Evolutionary conservation across 2,797 vertebrate species (phyloP), one percentile per base, ranked within the genome.

Genomic region (Synanceia verrucosa): DNA sequence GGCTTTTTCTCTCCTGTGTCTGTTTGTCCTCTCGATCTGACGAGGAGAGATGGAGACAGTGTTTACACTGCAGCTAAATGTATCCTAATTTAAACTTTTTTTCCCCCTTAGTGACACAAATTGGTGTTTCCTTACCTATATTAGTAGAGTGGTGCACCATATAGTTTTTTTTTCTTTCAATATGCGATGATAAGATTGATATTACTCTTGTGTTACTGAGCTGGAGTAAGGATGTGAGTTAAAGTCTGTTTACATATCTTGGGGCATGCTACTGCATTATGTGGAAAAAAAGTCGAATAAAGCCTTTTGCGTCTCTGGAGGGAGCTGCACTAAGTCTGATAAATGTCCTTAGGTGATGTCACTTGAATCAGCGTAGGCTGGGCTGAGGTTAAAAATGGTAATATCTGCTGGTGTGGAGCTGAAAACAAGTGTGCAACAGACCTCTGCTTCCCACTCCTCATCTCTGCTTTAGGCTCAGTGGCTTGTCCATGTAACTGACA

Each of bases 1-100:
- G 60, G 65, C 46, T 57, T 65, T 34, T 24, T 51, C 28, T 33
- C 57, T 68, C 31, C 6, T 23, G 29, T 4, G 4, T 37, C 24
- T 62, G 24, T 12, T 36, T 51, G 52, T 39, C 34, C 14, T 65
- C 21, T 55, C 57, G 46, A 64, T 76, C 47, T 53, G 28, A 65
- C 13, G 4, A 7, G 44, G 13, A 76, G 70, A 63, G 53, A 48
- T 34, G 67, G 28, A 70, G 26, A 33, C 36, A 3, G 11, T 43
- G 19, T 72, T 62, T 33, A 65, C 51, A 12, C 26, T 50, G 56
- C 41, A 57, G 12, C 18, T 43, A 19, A 53, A 70, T 16, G 56
- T 53, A 34, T 37, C 44, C 29, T 64, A 2, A 53, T 73, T 65
- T 46, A 47, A 61, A 28, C 37, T 14, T 10, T 46, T 24, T n/a